A percentile compares a stretch with the other conserved stretches of the same genome.
These are phyloP conservation scores for Augochlorella aurata DNA, from an alignment of 2,888 invertebrate species.

Conservation along the genomic window DNA sequence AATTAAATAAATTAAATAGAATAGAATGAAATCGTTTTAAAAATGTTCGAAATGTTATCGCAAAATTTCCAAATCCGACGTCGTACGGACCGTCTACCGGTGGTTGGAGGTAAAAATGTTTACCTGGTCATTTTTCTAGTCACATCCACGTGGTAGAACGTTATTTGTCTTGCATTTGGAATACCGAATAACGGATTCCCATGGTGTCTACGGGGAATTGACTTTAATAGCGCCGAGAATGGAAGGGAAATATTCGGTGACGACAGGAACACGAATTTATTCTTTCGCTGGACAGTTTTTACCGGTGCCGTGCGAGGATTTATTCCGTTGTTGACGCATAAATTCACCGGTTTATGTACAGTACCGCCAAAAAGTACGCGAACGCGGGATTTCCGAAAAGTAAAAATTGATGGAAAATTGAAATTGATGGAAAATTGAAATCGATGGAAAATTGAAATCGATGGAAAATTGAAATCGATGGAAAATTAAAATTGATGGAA, in stretches of 20 bases:
- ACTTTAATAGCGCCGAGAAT: slow-evolving; percentile 38
- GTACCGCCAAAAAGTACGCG: too few relatives aligned
- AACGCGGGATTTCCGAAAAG: too few relatives aligned
- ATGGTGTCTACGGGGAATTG: slow-evolving; percentile 20
- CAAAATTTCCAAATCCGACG: neutral
- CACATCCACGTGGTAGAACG: neutral
- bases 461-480: too few relatives aligned
- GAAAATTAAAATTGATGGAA: too few relatives aligned
- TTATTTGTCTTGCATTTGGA: slow-evolving; percentile 33
- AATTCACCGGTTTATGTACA: slow-evolving; percentile 36
- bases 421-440: too few relatives aligned
- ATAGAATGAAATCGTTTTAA: neutral
- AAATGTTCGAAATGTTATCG: neutral
- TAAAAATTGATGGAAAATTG: too few relatives aligned
- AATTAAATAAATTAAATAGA: too few relatives aligned
- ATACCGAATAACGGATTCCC: slow-evolving; percentile 23
- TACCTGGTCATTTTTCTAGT: neutral
- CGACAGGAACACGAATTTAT: slow-evolving; percentile 29
- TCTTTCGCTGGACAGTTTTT: slow-evolving; percentile 29
- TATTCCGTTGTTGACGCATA: slow-evolving; percentile 37
- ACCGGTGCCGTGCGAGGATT: slow-evolving; percentile 36
- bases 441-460: too few relatives aligned
- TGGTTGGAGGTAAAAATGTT: neutral
- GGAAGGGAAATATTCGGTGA: slow-evolving; percentile 26
- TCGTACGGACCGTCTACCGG: neutral